Conservation (phyloP, 2,113 vertebrate genomes). For the Tylochromis polylepis region DNA sequence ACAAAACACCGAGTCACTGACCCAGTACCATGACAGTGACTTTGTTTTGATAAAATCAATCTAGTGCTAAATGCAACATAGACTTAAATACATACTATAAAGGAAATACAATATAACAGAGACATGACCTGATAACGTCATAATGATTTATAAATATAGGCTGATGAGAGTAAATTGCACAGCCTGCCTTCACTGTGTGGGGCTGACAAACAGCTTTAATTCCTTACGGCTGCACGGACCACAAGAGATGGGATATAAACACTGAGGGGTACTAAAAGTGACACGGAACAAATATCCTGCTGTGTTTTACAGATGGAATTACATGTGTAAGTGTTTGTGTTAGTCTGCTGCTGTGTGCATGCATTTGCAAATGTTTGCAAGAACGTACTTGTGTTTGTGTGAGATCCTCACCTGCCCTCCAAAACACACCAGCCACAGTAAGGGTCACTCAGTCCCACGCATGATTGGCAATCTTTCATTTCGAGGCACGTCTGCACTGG, state of each 20-base stretch:
- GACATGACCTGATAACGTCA: no score
- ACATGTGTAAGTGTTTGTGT: slow-evolving; percentile 30
- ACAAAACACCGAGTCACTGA: no score
- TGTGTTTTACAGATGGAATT: slow-evolving; percentile 44
- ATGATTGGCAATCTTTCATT: slow-evolving; percentile 77
- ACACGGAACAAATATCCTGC: slow-evolving; percentile 47
- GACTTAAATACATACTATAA: neutral
- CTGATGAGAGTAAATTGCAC: slow-evolving; percentile 61
- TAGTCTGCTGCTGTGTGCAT: neutral
- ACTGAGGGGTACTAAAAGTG: slow-evolving; percentile 45
- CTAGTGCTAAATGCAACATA: neutral
- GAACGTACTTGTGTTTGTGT: neutral
- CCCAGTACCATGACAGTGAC: no score
- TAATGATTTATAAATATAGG: slow-evolving; percentile 61
- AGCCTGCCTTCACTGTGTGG: slow-evolving; percentile 38
- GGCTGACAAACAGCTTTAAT: slow-evolving; percentile 65
- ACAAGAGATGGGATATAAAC: slow-evolving; percentile 55
- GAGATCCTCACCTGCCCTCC: slow-evolving; percentile 78
- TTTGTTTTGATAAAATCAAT: neutral
- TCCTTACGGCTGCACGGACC: slow-evolving; percentile 49
- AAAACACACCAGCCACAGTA: slow-evolving; percentile 89
- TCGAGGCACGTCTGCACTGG: slow-evolving; percentile 77
- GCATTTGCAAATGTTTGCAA: neutral
- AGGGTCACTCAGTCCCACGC: slow-evolving; percentile 79
- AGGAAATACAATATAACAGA: neutral